Base-by-base conservation (phyloP, 2,113 vertebrate genomes). In the Chiloscyllium plagiosum region DNA sequence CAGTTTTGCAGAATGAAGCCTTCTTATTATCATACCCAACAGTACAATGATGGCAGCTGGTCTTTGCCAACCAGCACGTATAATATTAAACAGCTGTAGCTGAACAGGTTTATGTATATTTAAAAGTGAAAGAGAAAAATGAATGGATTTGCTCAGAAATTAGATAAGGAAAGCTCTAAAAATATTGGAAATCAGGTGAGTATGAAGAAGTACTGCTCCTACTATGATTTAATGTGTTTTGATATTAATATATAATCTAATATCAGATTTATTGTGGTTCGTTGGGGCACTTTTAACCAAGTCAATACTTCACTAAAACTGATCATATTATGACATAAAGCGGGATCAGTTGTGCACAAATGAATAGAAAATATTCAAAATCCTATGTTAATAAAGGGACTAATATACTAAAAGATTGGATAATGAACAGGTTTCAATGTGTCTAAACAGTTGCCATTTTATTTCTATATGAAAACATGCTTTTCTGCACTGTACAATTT, bases 1-100 rank as follows among this genome's bases (percentile, higher is more conserved):
- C 94, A 72, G 24, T 50, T 70, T 72, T 95, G 69, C 37, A 50
- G 24, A 72, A 15, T 52, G 42, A 95, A 72, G 69, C 94, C 93
- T 17, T 87, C 90, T 95, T 95, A 95, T 95, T 94, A 94, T 94
- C 68, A 95, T 95, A 95, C 70, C 69, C 94, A 47, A 33, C 94
- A 72, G 69, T 72, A 95, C 42, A 72, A 95, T 95, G 26, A 52
- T 72, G 66, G 66, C 94, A 95, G 68, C 37, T 95, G 94, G 66
- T 72, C 42, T 95, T 90, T 76, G 69, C 47, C 69, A 72, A 69
- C 26, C 94, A 95, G 26, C 68, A 95, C 13, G 94, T 76, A 72
- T 42, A 95, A 95, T 95, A 95, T 95, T 95, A 95, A 95, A 47
- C 94, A 95, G 94, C 69, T 72, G 42, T 72, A 72, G 94, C 68